Conservation (phyloP, 2,888 invertebrate genomes). For the Ceriagrion tenellum region DNA sequence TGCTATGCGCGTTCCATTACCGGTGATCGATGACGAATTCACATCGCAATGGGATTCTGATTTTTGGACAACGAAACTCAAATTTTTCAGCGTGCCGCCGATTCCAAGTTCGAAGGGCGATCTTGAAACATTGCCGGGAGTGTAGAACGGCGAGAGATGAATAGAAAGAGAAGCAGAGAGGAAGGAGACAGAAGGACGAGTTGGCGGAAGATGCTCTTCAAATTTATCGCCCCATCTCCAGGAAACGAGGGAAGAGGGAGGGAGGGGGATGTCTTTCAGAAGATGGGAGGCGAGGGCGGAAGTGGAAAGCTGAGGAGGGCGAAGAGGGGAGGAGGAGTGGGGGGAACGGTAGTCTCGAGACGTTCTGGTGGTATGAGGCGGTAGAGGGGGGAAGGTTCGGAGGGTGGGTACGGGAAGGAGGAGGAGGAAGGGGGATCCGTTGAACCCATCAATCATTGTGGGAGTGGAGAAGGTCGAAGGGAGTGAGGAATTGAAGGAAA, state of each 20-base stretch:
- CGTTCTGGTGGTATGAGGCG: neutral
- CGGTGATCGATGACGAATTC: too few relatives aligned
- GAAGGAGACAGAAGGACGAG: neutral
- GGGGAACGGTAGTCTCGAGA: neutral
- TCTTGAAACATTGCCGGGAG: neutral
- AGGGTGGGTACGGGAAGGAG: too few relatives aligned
- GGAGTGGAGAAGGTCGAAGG: neutral
- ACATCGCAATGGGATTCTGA: too few relatives aligned
- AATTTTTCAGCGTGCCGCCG: neutral
- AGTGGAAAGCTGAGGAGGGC: neutral
- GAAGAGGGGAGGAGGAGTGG: neutral
- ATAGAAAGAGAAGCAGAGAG: neutral
- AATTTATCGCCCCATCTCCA: conserved; percentile 52
- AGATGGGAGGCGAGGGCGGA: neutral
- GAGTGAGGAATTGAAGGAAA: neutral
- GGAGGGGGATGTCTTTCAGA: neutral
- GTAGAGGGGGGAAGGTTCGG: neutral
- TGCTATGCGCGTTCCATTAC: too few relatives aligned
- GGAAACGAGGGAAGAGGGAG: conserved; percentile 7
- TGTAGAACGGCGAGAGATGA: neutral
- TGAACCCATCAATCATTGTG: neutral
- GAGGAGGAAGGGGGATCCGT: neutral
- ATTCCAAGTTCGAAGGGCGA: neutral
- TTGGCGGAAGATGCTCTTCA: conserved; percentile 19
- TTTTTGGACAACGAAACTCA: too few relatives aligned